Evolutionary conservation across 2,797 vertebrate species (phyloP), one percentile per base, ranked within the genome.

Genomic region (Brachyalestes nurse): DNA sequence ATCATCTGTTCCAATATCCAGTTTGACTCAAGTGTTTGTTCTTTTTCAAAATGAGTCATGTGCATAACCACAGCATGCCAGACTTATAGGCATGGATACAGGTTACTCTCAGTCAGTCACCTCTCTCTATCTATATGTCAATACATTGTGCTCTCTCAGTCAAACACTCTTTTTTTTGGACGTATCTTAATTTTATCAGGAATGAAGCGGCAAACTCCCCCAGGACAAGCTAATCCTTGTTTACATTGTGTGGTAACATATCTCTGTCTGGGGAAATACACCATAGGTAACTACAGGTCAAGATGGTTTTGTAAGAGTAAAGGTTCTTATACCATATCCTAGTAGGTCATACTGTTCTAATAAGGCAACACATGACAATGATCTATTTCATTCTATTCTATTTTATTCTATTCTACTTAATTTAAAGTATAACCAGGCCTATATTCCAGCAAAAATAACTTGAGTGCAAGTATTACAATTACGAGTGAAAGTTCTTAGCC

Each of bases 261-360:
- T 73, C 14, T 3, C 42, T 82, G 76, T 87, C 85, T 78, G 53
- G 0, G 28, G 66, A 72, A 49, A 72, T 65, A 23, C 14, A 13
- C 12, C 49, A 16, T 1, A 75, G 91, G 87, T 91, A 61, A 92
- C 90, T n/a, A 49, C 6, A 14, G 86, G 83, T 91, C 88, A 91
- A 66, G 72, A 12, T 47, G 57, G 51, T 65, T 53, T 23, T 72
- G 16, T 21, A 75, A 7, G 6, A 25, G 61, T 49, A 8, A 47
- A 28, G 34, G 8, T 72, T 71, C 7, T 17, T 28, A 14, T 17
- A 53, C 45, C 5, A 47, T 16, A 34, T 34, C 19, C 1, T 6
- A 19, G 17, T 6, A 57, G 17, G 53, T 9, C 13, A 9, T 60
- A 10, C 0, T 13, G 8, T 60, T 1, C 7, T 57, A 51, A 51